Evolutionary conservation across 1,140 invertebrate species (phyloP).

Genomic region (Fopius arisanus): DNA sequence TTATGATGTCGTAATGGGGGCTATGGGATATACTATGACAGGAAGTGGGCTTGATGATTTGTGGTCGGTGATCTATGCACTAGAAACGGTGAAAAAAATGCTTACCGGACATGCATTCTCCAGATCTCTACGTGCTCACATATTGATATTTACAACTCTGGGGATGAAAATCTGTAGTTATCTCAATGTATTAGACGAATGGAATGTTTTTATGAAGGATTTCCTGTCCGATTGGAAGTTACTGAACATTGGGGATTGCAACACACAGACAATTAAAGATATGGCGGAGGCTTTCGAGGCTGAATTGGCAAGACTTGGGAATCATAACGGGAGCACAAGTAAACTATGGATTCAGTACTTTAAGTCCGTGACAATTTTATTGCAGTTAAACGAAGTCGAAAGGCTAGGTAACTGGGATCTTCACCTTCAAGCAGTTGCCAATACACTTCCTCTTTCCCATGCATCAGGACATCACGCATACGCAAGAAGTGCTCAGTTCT

Average conservation of each 20-base stretch:
- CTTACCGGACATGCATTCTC: slow-evolving; percentile 50
- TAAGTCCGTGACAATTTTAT: slow-evolving; percentile 7
- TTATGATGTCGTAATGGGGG: slow-evolving; percentile 38
- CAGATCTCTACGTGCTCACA: slow-evolving; percentile 45
- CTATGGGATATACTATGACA: slow-evolving; percentile 37
- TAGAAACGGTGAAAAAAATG: slow-evolving; percentile 48
- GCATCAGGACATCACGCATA: slow-evolving; percentile 51
- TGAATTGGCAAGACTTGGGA: neutral
- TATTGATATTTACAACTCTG: slow-evolving; percentile 34
- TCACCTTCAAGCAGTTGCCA: slow-evolving; percentile 36
- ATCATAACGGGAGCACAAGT: neutral
- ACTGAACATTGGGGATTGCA: neutral
- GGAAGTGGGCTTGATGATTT: slow-evolving; percentile 36
- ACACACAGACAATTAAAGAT: neutral
- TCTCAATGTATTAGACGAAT: neutral
- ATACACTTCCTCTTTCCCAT: slow-evolving; percentile 53
- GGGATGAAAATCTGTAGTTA: slow-evolving; percentile 39
- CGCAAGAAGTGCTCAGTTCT: slow-evolving; percentile 44
- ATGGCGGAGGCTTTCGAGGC: neutral
- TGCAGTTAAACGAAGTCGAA: slow-evolving; percentile 37
- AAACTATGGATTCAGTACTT: slow-evolving; percentile 36
- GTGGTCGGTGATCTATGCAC: slow-evolving; percentile 38
- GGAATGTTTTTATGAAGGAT: neutral
- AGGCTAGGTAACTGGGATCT: slow-evolving; percentile 43
- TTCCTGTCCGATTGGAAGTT: neutral